These are phyloP conservation scores for Alligator mississippiensis DNA, from an alignment of 2,113 vertebrate species.

Conservation along the genomic window DNA sequence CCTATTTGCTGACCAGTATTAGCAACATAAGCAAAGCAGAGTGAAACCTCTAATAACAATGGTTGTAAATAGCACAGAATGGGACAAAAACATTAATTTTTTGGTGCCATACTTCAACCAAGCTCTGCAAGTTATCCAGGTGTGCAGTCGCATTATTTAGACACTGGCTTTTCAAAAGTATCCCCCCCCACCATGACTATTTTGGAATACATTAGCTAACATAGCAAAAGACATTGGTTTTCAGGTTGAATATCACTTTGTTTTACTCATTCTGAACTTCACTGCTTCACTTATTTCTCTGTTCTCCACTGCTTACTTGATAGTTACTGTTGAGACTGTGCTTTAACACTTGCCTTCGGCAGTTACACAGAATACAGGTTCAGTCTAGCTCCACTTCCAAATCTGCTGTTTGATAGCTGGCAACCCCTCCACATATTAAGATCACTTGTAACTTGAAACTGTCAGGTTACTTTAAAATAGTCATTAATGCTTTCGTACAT, in stretches of 20 bases:
- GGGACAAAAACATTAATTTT: neutral
- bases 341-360: neutral
- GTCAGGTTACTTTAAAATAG: neutral
- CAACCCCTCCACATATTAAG: neutral
- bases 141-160: no score
- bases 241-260: neutral
- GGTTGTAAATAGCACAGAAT: neutral
- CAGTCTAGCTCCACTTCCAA: neutral
- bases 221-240: neutral
- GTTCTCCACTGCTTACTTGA: neutral
- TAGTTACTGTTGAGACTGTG: neutral
- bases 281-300: neutral
- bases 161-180: conserved; percentile 2
- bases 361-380: neutral
- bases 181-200: neutral
- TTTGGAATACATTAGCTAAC: neutral
- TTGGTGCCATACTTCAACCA: neutral
- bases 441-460: neutral
- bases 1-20: conserved; percentile 44
- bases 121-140: neutral
- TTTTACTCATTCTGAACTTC: neutral
- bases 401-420: neutral
- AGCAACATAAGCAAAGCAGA: conserved; percentile 20
- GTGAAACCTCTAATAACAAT: neutral
- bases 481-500: neutral